Evolutionary conservation across 2,113 vertebrate genomes (phyloP), one percentile per base, ranked within the genome.

Genomic region (Bambusicola thoracicus): DNA sequence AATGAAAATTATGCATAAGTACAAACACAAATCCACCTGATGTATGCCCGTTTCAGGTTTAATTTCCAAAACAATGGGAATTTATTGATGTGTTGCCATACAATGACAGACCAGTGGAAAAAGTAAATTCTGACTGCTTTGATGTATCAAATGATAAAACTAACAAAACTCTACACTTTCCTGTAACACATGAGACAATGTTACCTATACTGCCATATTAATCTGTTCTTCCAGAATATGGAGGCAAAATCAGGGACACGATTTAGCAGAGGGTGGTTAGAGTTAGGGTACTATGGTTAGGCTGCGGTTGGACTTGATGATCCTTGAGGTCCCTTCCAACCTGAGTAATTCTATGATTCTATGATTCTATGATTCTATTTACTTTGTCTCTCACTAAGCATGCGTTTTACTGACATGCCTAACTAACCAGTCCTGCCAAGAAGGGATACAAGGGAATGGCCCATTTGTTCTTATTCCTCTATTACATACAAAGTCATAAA

Each of bases 361-460:
- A n/a, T n/a, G n/a, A n/a, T n/a, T n/a, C n/a, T n/a, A n/a, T n/a
- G n/a, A n/a, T n/a, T n/a, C n/a, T n/a, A n/a, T n/a, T n/a, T n/a
- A n/a, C n/a, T n/a, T n/a, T n/a, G 78, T 93, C 58, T 53, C 55
- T 90, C 18, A 68, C 86, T 95, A 94, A 89, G 76, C 66, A 94
- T 96, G 91, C 97, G 95, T 84, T 91, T 94, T 91, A 94, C 97
- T 96, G 95, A 97, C 97, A 97, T 95, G 73, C 38, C 56, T 63
- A 85, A 74, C 81, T 92, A 96, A 93, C 94, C 94, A 93, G 95
- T 96, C 94, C 96, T 91, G 92, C 73, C 78, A 63, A 89, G 89
- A 94, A 79, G 72, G 86, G 87, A 44, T 68, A 9, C 38, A 34
- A 49, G 20, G 44, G 63, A 80, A 85, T 43, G 46, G 19, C 62